Base-by-base conservation (phyloP, 2,797 vertebrate genomes). In the Macropus fuliginosus region DNA sequence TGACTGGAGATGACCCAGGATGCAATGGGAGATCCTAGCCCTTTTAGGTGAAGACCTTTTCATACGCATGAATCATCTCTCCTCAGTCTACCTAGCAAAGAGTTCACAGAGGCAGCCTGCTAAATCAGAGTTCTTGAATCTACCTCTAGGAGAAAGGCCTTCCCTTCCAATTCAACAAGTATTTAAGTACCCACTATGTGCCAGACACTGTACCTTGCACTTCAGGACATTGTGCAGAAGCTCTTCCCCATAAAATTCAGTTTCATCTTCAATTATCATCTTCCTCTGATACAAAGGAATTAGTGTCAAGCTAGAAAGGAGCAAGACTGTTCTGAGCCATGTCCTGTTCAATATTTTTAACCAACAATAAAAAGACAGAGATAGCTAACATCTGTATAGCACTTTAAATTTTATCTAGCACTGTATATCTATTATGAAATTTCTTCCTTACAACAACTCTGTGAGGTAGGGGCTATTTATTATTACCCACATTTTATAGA, bases 251-350 rank as follows among this genome's bases (percentile, higher is more conserved):
- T 99, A 99, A 98, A 99, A 99, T 96, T 99, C 99, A 0, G 99
- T 99, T 98, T 99, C 99, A 90, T 99, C 99, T 90, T 99, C 99
- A 97, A 99, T 99, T 97, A 99, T 97, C 97, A 99, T 96, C 98
- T 99, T 99, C 97, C 98, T 99, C 99, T 99, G 97, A 81, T 12
- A 96, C 93, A 95, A 66, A 95, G 93, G 91, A 52, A 52, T 66
- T 66, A 16, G 14, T 66, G 14, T n/a, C 34, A 66, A n/a, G 34
- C 14, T 66, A n/a, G 62, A 66, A 66, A n/a, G 34, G n/a, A 66
- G 62, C 62, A 66, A n/a, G 34, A 18, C 62, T 66, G 14, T 66
- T 34, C 62, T n/a, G 29, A 66, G 34, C 62, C 14, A 1, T n/a
- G 62, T 66, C 59, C 13, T 66, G 13, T 66, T 66, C 34, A 18